Conservation (phyloP, 2,797 vertebrate species). For the Chelonia mydas region DNA sequence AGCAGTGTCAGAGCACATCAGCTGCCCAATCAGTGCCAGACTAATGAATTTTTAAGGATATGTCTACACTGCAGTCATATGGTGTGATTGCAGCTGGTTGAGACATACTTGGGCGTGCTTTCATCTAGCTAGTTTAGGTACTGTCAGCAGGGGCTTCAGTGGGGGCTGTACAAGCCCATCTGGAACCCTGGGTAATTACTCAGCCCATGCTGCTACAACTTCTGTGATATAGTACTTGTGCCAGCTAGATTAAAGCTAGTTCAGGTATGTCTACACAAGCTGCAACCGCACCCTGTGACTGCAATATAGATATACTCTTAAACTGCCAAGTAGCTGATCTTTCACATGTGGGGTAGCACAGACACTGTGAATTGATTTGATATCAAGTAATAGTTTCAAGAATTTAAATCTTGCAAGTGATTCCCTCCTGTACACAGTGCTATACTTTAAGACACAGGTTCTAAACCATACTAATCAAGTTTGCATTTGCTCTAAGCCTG, state of each 20-base stretch:
- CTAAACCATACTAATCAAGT: not conserved
- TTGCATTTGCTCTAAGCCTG: constrained; percentile 22
- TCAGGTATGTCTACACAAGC: not conserved
- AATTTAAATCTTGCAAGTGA: constrained; percentile 10
- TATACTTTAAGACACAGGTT: constrained; percentile 19
- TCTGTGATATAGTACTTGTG: not conserved
- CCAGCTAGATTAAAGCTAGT: not conserved
- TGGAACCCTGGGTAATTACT: not conserved
- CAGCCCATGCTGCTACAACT: not conserved
- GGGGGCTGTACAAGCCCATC: not conserved
- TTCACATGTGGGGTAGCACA: not conserved
- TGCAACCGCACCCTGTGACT: not conserved
- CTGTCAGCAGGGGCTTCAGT: not conserved
- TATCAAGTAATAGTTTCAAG: constrained; percentile 38
- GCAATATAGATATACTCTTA: not conserved
- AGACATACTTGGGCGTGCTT: not conserved
- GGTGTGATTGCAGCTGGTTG: not conserved
- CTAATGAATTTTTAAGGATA: not conserved
- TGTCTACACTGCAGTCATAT: not conserved
- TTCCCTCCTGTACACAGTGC: constrained; percentile 9
- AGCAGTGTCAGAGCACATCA: not conserved
- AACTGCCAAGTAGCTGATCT: constrained; percentile 12
- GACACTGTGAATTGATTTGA: constrained; percentile 40
- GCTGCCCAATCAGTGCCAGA: not conserved
- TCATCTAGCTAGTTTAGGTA: not conserved